phyloP scores from a whole-genome alignment of 2,113 vertebrate species.

The Cettia cetti region DNA sequence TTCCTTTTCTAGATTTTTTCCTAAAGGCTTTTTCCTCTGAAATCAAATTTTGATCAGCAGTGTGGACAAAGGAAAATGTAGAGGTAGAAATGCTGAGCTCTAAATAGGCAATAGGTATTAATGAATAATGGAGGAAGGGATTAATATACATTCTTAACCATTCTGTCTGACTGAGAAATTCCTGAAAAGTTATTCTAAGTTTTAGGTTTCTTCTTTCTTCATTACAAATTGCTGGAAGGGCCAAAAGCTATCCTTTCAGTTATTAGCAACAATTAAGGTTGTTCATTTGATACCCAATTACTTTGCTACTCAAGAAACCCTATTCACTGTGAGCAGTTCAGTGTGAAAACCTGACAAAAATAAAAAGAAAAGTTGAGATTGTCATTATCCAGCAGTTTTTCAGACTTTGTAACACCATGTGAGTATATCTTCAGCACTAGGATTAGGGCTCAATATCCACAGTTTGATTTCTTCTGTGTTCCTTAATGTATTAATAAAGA shows the following conservation, averaged over 20 bases:
- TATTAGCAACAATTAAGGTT: conserved; percentile 33
- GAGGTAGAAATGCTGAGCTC: background rate
- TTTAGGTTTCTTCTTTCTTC: background rate
- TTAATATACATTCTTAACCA: background rate
- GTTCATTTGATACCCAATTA: conserved; percentile 39
- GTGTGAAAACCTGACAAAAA: conserved; percentile 46
- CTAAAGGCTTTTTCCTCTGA: background rate
- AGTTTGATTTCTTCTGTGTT: background rate
- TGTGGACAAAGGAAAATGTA: background rate
- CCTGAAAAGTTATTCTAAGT: background rate
- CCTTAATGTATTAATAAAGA: background rate
- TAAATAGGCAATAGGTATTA: background rate
- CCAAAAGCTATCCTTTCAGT: background rate
- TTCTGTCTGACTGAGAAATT: background rate
- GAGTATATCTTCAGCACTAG: background rate
- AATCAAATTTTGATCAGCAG: background rate
- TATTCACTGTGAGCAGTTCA: conserved; percentile 20
- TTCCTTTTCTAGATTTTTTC: background rate
- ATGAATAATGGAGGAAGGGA: background rate
- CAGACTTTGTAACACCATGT: background rate
- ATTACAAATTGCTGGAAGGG: background rate
- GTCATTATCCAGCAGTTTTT: background rate
- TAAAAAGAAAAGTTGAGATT: background rate
- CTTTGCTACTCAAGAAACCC: conserved; percentile 8
- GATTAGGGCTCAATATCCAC: background rate